Evolutionary conservation across 2,888 invertebrate species (phyloP).

Genomic region (Orchestes rusci): DNA sequence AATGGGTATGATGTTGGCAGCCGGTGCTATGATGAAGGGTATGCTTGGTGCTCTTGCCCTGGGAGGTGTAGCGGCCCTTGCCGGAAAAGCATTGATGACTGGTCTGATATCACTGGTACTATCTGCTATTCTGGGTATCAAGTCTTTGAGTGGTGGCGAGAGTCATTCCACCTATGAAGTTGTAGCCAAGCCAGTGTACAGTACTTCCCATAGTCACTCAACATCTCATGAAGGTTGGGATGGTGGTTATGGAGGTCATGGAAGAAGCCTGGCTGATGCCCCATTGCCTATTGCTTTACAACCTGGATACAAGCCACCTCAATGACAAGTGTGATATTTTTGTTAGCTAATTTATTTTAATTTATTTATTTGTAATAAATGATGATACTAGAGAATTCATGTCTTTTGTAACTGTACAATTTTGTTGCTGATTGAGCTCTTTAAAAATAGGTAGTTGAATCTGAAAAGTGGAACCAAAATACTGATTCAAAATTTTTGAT

Average conservation of each 20-base stretch:
- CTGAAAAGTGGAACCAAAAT: no score
- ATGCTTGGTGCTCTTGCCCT: constrained; percentile 63
- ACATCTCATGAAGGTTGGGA: constrained; percentile 19
- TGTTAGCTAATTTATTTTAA: constrained; percentile 8
- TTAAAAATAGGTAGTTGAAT: no score
- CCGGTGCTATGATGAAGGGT: constrained; percentile 52
- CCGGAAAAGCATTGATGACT: constrained; percentile 73
- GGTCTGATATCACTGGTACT: constrained; percentile 67
- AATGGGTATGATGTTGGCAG: constrained; percentile 42
- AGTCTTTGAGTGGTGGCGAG: constrained; percentile 42
- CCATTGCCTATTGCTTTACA: constrained; percentile 19
- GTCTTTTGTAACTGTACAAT: no score
- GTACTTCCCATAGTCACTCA: constrained; percentile 16
- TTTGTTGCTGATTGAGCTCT: no score
- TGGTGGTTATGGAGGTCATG: constrained; percentile 17
- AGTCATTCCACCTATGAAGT: constrained; percentile 71
- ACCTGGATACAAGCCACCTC: constrained; percentile 14
- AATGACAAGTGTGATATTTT: constrained; percentile 8
- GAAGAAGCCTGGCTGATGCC: constrained; percentile 15
- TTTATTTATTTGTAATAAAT: constrained; percentile 5
- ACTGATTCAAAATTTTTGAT: no score
- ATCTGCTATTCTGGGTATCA: constrained; percentile 55
- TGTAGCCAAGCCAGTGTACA: constrained; percentile 48
- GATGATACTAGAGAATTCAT: neutral
- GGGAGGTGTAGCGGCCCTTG: constrained; percentile 62